These are phyloP conservation scores for Zaprionus inermis DNA, from an alignment of 1,140 invertebrate genomes.

Conservation along the genomic window DNA sequence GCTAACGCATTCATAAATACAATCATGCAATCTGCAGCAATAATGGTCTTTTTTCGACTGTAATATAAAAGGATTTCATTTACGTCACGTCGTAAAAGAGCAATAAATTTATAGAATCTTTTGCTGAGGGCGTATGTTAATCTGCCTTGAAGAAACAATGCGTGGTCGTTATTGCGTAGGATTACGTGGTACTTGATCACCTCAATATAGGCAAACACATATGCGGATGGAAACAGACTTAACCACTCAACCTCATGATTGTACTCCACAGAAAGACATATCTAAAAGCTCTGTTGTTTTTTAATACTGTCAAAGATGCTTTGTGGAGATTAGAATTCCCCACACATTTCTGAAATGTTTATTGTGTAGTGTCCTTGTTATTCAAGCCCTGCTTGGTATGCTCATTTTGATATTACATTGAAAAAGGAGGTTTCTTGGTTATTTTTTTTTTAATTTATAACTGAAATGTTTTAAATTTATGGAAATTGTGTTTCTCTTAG, in stretches of 20 bases:
- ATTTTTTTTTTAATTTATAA: neutral
- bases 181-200: conserved; percentile 43
- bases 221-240: conserved; percentile 5
- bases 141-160: neutral
- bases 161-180: conserved; percentile 48
- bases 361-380: neutral
- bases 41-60: too few relatives aligned
- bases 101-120: conserved; percentile 52
- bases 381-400: neutral
- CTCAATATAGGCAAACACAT: conserved; percentile 22
- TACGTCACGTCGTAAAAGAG: neutral
- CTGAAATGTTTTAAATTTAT: too few relatives aligned
- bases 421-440: neutral
- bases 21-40: too few relatives aligned
- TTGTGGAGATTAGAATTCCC: conserved; percentile 55
- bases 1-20: too few relatives aligned
- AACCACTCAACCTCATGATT: conserved; percentile 9
- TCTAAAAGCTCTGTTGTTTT: conserved; percentile 11
- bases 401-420: neutral
- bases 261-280: neutral
- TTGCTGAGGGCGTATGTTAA: conserved; percentile 24
- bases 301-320: conserved; percentile 54
- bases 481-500: too few relatives aligned
- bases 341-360: conserved; percentile 50
- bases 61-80: conserved; percentile 1